These are phyloP conservation scores for Blastobasis lacticolella DNA, from an alignment of 2,888 invertebrate genomes.

Conservation along the genomic window DNA sequence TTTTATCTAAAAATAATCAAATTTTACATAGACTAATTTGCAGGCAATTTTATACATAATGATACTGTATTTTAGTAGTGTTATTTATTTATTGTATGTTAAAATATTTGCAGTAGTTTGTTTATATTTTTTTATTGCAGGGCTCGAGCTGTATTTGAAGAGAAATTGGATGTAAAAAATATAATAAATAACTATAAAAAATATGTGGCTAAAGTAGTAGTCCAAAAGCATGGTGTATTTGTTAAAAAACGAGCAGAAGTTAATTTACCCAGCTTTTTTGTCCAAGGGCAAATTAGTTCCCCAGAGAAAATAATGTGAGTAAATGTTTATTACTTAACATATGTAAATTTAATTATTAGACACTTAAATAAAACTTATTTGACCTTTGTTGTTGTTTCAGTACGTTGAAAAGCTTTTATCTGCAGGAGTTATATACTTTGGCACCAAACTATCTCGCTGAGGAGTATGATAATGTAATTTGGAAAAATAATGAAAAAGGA, in stretches of 20 bases:
- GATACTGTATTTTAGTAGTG: no score
- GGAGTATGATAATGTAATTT: constrained; percentile 77
- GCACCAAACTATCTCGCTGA: constrained; percentile 89
- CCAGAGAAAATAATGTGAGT: not conserved
- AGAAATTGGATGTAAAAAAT: constrained; percentile 76
- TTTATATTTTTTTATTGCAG: constrained; percentile 29
- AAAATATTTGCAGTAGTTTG: not conserved
- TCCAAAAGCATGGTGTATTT: constrained; percentile 83
- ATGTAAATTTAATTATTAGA: not conserved
- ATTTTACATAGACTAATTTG: no score
- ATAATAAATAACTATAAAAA: constrained; percentile 87
- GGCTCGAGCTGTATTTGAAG: constrained; percentile 85
- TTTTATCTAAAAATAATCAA: no score
- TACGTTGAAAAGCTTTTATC: constrained; percentile 84
- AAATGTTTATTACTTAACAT: not conserved
- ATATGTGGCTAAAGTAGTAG: constrained; percentile 86
- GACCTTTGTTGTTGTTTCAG: constrained; percentile 33
- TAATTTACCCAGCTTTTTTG: constrained; percentile 57
- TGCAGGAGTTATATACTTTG: constrained; percentile 85
- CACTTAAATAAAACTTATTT: not conserved
- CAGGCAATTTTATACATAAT: no score
- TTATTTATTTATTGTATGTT: no score
- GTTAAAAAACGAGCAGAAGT: constrained; percentile 84
- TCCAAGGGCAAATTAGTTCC: constrained; percentile 74
- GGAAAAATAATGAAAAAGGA: constrained; percentile 75